Evolutionary conservation across 2,797 vertebrate species (phyloP).

Genomic region (Rhinoraja longicauda): DNA sequence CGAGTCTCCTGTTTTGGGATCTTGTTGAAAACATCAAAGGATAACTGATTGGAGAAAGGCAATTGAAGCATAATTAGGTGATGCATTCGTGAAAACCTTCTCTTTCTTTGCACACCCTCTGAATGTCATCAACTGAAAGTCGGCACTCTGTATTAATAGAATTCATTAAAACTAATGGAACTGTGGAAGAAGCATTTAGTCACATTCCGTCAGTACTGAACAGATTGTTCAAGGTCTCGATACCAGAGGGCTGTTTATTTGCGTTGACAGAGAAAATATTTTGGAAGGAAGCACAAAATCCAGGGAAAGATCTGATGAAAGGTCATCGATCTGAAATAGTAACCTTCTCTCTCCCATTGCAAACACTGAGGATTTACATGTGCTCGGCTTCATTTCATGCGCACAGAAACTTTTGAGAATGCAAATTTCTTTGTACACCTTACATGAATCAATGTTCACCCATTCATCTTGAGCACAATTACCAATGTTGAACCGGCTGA

Average conservation of each 20-base stretch:
- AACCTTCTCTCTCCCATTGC: too few relatives aligned
- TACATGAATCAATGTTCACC: not conserved
- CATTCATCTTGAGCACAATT: not conserved
- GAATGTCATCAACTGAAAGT: not conserved
- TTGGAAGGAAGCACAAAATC: too few relatives aligned
- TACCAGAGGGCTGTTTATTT: not conserved
- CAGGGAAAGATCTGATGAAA: too few relatives aligned
- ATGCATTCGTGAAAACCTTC: not conserved
- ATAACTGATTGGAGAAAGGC: not conserved
- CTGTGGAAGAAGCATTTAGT: not conserved
- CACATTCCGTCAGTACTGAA: not conserved
- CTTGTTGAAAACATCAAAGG: not conserved
- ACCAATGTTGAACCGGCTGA: not conserved
- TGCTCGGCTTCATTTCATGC: too few relatives aligned
- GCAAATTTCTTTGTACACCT: too few relatives aligned
- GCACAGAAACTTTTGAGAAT: too few relatives aligned
- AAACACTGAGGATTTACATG: too few relatives aligned
- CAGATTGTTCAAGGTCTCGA: not conserved
- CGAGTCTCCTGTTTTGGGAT: not conserved
- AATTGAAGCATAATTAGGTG: not conserved
- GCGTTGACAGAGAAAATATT: not conserved
- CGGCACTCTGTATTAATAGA: not conserved
- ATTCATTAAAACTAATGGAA: not conserved
- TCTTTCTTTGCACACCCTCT: not conserved
- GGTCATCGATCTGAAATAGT: too few relatives aligned